Percentiles rank a stretch among this genome's conserved stretches.
Evolutionary conservation across 2,888 invertebrate species (phyloP).

Genomic region (Sphaerophoria taeniata): DNA sequence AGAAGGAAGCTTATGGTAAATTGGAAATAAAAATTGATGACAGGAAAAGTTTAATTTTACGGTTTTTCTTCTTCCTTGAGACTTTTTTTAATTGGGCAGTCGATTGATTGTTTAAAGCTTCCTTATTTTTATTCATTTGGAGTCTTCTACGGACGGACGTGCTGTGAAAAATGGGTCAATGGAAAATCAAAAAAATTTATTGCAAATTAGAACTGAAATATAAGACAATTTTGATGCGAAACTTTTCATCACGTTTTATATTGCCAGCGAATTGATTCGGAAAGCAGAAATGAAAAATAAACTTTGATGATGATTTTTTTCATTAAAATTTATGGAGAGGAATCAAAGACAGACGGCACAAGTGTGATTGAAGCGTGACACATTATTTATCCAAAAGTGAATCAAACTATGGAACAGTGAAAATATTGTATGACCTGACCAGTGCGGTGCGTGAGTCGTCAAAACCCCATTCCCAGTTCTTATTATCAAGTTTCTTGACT

Average conservation of each 20-base stretch:
- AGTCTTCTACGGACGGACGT: neutral
- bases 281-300: neutral
- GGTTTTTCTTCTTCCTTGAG: conserved; percentile 15
- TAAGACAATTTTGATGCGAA: conserved; percentile 1
- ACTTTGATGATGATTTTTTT: neutral
- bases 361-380: no score
- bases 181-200: conserved; percentile 31
- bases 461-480: no score
- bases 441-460: no score
- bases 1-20: conserved; percentile 25
- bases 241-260: conserved; percentile 40
- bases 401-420: no score
- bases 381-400: no score
- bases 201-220: conserved; percentile 30
- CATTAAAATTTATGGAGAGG: no score
- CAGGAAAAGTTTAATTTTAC: conserved; percentile 22
- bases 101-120: conserved; percentile 39
- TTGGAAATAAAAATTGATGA: conserved; percentile 38
- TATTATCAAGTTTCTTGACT: no score
- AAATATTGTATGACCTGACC: no score
- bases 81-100: conserved; percentile 41
- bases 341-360: no score
- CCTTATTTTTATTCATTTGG: neutral
- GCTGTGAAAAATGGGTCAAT: neutral
- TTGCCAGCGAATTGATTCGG: neutral